A percentile compares a stretch with the other conserved stretches of the same genome.
Conservation (phyloP, 2,888 invertebrate genomes). For the Aplocera efformata region DNA sequence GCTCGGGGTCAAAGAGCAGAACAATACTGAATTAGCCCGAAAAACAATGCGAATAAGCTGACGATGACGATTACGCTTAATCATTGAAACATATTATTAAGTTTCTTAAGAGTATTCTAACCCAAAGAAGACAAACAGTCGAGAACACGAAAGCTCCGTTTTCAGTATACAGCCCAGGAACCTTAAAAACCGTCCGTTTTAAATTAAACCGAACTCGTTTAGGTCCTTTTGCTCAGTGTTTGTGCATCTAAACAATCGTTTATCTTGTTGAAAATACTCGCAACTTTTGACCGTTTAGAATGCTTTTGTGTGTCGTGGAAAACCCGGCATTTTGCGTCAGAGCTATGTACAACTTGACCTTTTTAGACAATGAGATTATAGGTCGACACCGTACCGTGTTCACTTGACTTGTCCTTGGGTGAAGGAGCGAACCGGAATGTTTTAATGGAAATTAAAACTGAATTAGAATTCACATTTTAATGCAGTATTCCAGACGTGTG, state of each 20-base stretch:
- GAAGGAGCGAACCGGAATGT: neutral
- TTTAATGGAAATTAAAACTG: neutral
- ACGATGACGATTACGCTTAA: too few species aligned
- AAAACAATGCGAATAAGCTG: too few species aligned
- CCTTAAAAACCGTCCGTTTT: slow-evolving; percentile 13
- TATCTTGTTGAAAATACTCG: slow-evolving; percentile 21
- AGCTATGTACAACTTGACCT: slow-evolving; percentile 38
- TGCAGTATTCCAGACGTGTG: too few species aligned
- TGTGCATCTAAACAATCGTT: slow-evolving; percentile 23
- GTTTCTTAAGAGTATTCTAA: too few species aligned
- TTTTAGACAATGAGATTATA: slow-evolving; percentile 35
- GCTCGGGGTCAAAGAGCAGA: too few species aligned
- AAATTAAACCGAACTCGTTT: slow-evolving; percentile 26
- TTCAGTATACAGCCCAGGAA: too few species aligned
- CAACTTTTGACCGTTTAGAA: slow-evolving; percentile 9
- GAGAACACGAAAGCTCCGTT: too few species aligned
- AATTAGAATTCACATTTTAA: too few species aligned
- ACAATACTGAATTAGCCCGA: too few species aligned
- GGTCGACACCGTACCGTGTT: slow-evolving; percentile 17
- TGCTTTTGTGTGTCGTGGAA: slow-evolving; percentile 8
- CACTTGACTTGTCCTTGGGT: slow-evolving; percentile 14
- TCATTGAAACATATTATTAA: too few species aligned
- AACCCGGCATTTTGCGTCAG: slow-evolving; percentile 16
- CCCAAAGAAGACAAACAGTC: too few species aligned
- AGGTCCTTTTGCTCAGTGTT: slow-evolving; percentile 18